These are phyloP conservation scores for Rhinoderma darwinii DNA, from an alignment of 2,113 vertebrate species.

Conservation along the genomic window DNA sequence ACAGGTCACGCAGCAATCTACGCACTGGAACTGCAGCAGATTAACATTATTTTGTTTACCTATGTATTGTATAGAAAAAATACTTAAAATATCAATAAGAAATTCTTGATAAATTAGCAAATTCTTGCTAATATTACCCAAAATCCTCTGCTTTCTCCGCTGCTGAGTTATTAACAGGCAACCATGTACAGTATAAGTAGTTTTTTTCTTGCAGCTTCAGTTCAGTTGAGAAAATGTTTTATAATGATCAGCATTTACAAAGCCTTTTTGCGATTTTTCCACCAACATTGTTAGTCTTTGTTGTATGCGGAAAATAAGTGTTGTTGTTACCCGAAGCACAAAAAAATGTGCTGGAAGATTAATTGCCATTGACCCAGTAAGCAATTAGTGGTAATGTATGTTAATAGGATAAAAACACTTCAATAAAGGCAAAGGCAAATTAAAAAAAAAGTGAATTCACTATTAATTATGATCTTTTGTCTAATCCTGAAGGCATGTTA, in stretches of 20 bases:
- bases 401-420: neutral
- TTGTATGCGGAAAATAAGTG: neutral
- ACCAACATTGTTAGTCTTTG: neutral
- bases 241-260: neutral
- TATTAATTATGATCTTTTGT: constrained; percentile 2
- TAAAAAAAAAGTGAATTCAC: neutral
- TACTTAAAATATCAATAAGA: too few relatives aligned
- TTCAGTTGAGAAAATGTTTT: neutral
- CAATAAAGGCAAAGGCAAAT: neutral
- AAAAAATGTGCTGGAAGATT: neutral
- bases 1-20: too few relatives aligned
- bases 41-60: too few relatives aligned
- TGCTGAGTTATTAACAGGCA: neutral
- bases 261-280: neutral
- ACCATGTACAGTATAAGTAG: neutral
- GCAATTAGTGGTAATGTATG: neutral
- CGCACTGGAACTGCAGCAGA: too few relatives aligned
- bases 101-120: too few relatives aligned
- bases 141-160: neutral
- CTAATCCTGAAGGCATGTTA: neutral
- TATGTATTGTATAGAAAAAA: too few relatives aligned
- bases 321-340: neutral
- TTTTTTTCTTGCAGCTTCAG: neutral
- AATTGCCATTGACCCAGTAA: neutral
- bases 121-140: neutral